Evolutionary conservation across 2,888 invertebrate species (phyloP), one percentile per base, ranked within the genome.

Genomic region (Platynereis dumerilii): DNA sequence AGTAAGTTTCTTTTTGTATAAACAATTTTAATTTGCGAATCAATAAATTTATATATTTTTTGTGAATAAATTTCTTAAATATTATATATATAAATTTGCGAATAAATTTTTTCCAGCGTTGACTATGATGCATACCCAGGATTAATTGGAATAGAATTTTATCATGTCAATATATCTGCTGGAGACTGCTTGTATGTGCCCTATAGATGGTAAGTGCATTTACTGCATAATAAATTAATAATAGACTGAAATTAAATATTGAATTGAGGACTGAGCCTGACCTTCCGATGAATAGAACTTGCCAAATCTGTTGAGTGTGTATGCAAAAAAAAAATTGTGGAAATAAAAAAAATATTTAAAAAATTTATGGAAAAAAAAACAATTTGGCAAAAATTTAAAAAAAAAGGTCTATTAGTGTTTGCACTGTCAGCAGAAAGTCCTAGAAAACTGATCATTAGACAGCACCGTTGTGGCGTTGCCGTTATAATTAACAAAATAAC

Each of bases 121-220:
- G 80, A 82, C 67, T 80, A 76, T 63, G 69, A 67, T 7, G 76
- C 75, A 68, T 80, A 78, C 67, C 79, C 78, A 17, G 77, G 76
- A 1, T 59, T 82, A 59, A 74, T 75, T 15, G 72, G 78, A 17
- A 77, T 80, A 10, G 75, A 79, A 61, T 82, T 74, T 67, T 72
- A 76, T 55, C 73, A 73, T 64, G 77, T 78, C 2, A 74, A 78
- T 28, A 17, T 82, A 5, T 64, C 70, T 26, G 74, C 78, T 5
- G 82, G 82, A 0, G 81, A 82, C 67, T 82, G 82, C 65, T 70
- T 82, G 5, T 82, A 75, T 63, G 79, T 82, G 44, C 82, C 82
- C 1, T 80, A 76, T 69, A 75, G 73, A 66, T 82, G 82, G 82
- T 81, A 62, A 71, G 75, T 70, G 20, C 24, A 39, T n/a, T n/a